phyloP scores from a whole-genome alignment of 2,888 invertebrate genomes.

The Rhynchonema sp. region DNA sequence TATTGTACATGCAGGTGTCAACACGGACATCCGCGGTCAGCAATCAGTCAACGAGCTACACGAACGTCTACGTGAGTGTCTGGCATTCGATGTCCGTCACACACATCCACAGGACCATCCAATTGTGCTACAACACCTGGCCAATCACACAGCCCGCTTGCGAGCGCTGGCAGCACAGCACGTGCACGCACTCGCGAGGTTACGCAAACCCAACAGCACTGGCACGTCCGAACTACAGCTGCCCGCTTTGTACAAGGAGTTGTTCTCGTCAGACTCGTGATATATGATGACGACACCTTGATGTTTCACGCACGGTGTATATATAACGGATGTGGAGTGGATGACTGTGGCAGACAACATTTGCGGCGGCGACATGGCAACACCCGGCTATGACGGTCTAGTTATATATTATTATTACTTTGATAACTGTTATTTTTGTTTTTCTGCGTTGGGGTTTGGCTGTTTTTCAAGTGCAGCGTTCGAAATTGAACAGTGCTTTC shows the following conservation, averaged over 20 bases:
- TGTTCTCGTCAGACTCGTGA: slow-evolving; percentile 5
- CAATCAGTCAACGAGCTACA: not conserved
- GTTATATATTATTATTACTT: too few species aligned
- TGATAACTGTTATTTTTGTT: too few species aligned
- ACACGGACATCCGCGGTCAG: not conserved
- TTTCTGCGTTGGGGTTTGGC: too few species aligned
- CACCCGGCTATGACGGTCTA: too few species aligned
- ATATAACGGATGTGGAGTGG: too few species aligned
- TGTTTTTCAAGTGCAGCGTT: too few species aligned
- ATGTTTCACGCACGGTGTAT: too few species aligned
- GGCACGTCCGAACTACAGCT: not conserved
- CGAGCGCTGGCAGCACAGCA: not conserved
- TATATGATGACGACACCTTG: too few species aligned
- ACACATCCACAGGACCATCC: slow-evolving; percentile 1
- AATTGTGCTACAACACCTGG: not conserved
- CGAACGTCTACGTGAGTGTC: not conserved
- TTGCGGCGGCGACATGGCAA: too few species aligned
- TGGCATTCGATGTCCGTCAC: slow-evolving; percentile 1
- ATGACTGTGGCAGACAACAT: too few species aligned
- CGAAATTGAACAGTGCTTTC: too few species aligned
- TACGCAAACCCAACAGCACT: not conserved
- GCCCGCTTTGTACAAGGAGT: slow-evolving; percentile 8
- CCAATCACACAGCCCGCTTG: not conserved
- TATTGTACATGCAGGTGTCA: not conserved
- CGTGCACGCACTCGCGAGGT: slow-evolving; percentile 2